These are phyloP conservation scores for Epinephelus lanceolatus DNA, from an alignment of 2,113 vertebrate genomes.

Conservation along the genomic window DNA sequence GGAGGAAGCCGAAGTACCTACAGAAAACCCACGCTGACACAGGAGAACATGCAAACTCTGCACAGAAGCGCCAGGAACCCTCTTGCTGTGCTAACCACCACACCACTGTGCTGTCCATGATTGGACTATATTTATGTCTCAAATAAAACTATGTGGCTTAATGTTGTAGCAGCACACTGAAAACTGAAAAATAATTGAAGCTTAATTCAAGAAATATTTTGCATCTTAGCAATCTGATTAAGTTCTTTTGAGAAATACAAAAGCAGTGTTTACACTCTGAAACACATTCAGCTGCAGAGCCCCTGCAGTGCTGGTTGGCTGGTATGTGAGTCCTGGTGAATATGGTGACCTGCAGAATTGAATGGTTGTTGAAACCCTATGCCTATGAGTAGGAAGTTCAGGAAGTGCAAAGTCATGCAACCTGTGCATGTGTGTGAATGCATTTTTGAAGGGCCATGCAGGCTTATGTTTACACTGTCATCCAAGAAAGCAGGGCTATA, in stretches of 20 bases:
- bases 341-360: constrained; percentile 29
- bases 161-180: too few relatives aligned
- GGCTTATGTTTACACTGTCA: constrained; percentile 27
- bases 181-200: neutral
- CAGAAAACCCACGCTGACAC: too few relatives aligned
- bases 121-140: too few relatives aligned
- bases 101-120: too few relatives aligned
- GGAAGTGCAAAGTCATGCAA: constrained; percentile 29
- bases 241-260: neutral
- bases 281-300: neutral
- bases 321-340: constrained; percentile 40
- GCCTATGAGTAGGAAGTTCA: neutral
- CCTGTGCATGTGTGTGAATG: neutral
- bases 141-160: too few relatives aligned
- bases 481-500: too few relatives aligned
- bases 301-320: constrained; percentile 31
- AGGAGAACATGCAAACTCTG: too few relatives aligned
- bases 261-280: too few relatives aligned
- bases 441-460: neutral
- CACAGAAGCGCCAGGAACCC: too few relatives aligned
- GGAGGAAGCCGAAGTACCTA: too few relatives aligned
- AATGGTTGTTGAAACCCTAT: constrained; percentile 46
- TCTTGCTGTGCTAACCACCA: too few relatives aligned
- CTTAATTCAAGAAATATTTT: neutral
- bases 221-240: neutral